Evolutionary conservation across 1,140 invertebrate genomes (phyloP).

Genomic region (Pseudoatta argentina): DNA sequence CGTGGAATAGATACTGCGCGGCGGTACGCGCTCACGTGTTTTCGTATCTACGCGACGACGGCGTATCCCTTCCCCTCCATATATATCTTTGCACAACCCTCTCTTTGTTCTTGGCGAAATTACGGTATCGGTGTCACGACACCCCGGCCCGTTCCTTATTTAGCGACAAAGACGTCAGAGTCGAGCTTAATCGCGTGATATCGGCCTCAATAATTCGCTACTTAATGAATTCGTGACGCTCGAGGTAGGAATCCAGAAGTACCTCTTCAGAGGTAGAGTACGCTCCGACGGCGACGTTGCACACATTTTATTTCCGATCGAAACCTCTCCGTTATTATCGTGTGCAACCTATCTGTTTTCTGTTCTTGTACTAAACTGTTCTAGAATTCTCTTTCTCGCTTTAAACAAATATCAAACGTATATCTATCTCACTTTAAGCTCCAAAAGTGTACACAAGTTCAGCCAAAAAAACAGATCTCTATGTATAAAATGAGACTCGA

Average conservation of each 20-base stretch:
- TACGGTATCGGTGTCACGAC: constrained; percentile 60
- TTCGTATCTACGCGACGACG: constrained; percentile 17
- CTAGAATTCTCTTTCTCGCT: no score
- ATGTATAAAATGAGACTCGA: not conserved
- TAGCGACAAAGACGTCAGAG: constrained; percentile 64
- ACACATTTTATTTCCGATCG: constrained; percentile 37
- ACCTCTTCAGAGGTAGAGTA: constrained; percentile 33
- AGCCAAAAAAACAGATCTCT: no score
- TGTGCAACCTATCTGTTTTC: not conserved
- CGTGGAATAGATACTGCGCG: constrained; percentile 37
- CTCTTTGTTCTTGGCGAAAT: not conserved
- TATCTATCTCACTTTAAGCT: no score
- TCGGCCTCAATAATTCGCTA: constrained; percentile 64
- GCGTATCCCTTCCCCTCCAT: not conserved
- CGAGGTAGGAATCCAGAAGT: constrained; percentile 41
- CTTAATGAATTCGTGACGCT: constrained; percentile 62
- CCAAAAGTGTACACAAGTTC: no score
- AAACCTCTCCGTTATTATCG: constrained; percentile 32
- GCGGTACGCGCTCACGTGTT: constrained; percentile 37
- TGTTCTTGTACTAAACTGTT: no score
- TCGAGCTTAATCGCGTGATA: constrained; percentile 12
- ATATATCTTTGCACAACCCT: not conserved
- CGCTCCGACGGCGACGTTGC: not conserved
- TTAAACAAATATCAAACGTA: no score
- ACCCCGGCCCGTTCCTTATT: constrained; percentile 50